A percentile compares a stretch with the other conserved stretches of the same genome.
phyloP scores from a whole-genome alignment of 2,113 vertebrate genomes.

The Ramphastos sulfuratus region DNA sequence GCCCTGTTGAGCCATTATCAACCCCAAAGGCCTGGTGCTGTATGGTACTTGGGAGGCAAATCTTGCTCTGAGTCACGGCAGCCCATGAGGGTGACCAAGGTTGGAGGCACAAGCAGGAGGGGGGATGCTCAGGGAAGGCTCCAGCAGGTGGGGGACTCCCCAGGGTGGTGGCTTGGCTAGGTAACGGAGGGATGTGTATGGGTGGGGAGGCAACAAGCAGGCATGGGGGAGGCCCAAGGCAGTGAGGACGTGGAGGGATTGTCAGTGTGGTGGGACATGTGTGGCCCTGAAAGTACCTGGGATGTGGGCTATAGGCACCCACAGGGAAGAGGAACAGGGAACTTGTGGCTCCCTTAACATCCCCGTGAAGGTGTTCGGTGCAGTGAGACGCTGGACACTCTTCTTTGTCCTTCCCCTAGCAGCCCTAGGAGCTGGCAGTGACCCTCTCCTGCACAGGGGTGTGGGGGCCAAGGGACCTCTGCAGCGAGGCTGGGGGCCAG shows the following conservation, averaged over 20 bases:
- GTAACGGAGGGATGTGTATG: neutral
- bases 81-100: neutral
- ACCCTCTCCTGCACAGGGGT: neutral
- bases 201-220: accelerated
- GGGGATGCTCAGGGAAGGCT: neutral
- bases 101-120: neutral
- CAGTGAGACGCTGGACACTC: neutral
- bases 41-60: neutral
- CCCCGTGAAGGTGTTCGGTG: neutral
- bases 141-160: neutral
- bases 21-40: neutral
- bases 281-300: neutral
- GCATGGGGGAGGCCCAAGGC: too few species aligned
- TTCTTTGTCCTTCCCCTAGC: neutral
- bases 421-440: neutral
- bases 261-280: neutral
- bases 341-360: neutral
- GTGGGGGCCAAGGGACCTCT: constrained; percentile 6
- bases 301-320: neutral
- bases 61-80: neutral
- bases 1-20: neutral
- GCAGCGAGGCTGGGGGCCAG: neutral
- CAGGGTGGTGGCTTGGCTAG: neutral
- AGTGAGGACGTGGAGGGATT: neutral
- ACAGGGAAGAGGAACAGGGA: too few species aligned